Evolutionary conservation across 2,888 invertebrate genomes (phyloP).

Genomic region (Phytoseiulus persimilis): DNA sequence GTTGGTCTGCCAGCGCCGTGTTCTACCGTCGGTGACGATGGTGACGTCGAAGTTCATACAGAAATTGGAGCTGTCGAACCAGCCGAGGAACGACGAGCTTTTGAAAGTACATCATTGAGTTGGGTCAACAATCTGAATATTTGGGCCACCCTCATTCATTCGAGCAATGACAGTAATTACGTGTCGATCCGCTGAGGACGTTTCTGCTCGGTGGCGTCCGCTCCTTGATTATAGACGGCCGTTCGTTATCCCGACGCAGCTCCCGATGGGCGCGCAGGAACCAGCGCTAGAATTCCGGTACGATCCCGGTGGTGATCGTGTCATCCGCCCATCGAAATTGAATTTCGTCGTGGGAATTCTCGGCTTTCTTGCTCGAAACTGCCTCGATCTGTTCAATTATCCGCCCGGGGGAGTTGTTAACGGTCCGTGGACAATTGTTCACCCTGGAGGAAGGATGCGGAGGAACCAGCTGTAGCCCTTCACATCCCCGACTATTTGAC

Average conservation of each 20-base stretch:
- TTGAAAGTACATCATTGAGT: not conserved
- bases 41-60: not conserved
- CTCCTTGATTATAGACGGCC: not conserved
- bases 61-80: not conserved
- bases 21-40: not conserved
- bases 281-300: not conserved
- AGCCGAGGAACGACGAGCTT: not conserved
- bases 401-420: no score
- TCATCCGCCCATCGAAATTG: not conserved
- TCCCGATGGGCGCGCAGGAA: not conserved
- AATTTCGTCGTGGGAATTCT: not conserved
- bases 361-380: not conserved
- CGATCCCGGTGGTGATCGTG: not conserved
- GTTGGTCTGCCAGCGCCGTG: no score
- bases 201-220: not conserved
- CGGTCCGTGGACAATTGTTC: no score
- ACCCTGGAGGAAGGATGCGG: no score
- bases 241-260: not conserved
- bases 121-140: conserved; percentile 5
- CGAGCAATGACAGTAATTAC: conserved; percentile 5
- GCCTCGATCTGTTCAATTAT: not conserved
- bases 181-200: not conserved
- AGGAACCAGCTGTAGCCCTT: no score
- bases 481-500: no score
- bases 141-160: not conserved